Conservation (phyloP, 1,140 invertebrate genomes). For the Lordiphosa clarofinis region DNA sequence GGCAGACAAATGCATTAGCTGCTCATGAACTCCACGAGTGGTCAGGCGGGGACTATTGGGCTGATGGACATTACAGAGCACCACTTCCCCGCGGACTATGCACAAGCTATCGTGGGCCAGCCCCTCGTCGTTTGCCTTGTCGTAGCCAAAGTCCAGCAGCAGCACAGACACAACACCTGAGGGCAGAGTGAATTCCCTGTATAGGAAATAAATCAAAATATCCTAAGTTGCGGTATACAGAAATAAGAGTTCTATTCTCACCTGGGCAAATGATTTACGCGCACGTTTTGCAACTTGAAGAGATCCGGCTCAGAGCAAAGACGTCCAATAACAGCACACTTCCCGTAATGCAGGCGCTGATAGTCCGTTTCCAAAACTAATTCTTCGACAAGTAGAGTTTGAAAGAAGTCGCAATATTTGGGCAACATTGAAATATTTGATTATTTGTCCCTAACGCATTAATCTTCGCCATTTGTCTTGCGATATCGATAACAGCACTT, state of each 20-base stretch:
- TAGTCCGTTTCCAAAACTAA: conserved; percentile 47
- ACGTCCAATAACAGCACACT: conserved; percentile 59
- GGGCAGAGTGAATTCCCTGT: conserved; percentile 37
- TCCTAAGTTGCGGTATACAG: neutral
- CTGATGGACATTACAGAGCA: conserved; percentile 37
- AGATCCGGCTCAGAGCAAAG: conserved; percentile 17
- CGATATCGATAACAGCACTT: no score
- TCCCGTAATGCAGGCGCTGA: conserved; percentile 50
- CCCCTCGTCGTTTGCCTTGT: conserved; percentile 6
- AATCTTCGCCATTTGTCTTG: no score
- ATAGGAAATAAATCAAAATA: neutral
- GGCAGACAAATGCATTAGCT: conserved; percentile 12
- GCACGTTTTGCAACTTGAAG: conserved; percentile 50
- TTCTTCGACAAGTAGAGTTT: conserved; percentile 59
- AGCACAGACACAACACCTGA: conserved; percentile 43
- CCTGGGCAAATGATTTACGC: conserved; percentile 40
- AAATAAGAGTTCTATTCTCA: conserved; percentile 5
- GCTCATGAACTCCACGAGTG: conserved; percentile 35
- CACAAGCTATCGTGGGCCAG: conserved; percentile 37
- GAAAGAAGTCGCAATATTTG: conserved; percentile 50
- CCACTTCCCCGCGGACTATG: conserved; percentile 57
- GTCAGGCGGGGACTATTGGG: no score
- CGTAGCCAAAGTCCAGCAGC: conserved; percentile 37
- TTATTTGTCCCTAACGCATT: no score
- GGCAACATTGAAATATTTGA: conserved; percentile 5